Percentiles rank a stretch among this genome's conserved stretches.
phyloP scores from a whole-genome alignment of 2,888 invertebrate genomes.

The Vannuccia rotundouncinata region DNA sequence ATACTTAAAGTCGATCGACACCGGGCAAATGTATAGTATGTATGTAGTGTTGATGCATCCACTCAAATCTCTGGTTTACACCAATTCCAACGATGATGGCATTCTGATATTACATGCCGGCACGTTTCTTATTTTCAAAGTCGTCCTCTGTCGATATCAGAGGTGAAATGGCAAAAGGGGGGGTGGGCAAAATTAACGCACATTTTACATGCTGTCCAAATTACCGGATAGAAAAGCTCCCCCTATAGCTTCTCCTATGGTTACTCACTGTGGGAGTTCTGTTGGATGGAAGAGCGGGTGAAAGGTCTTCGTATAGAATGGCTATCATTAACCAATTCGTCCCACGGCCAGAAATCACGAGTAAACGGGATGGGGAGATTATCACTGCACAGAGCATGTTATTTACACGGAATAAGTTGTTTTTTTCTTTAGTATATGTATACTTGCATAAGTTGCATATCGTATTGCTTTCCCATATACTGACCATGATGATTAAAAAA shows the following conservation, averaged over 20 bases:
- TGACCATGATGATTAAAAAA: not conserved
- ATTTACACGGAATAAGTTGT: not conserved
- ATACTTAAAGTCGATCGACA: not conserved
- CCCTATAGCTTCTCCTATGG: not conserved
- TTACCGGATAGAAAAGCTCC: not conserved
- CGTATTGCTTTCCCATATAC: too few relatives aligned
- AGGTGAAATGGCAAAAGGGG: too few relatives aligned
- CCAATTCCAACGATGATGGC: not conserved
- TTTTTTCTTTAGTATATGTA: not conserved
- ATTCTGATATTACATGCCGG: constrained; percentile 17
- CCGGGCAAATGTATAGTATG: too few relatives aligned
- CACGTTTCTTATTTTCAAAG: too few relatives aligned
- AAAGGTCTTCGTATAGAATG: not conserved
- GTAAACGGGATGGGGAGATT: not conserved
- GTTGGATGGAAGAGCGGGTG: not conserved
- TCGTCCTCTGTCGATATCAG: too few relatives aligned
- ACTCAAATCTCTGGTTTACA: not conserved
- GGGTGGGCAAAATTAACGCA: not conserved
- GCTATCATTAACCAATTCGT: not conserved
- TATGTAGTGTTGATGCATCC: constrained; percentile 9
- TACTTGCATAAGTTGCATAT: not conserved
- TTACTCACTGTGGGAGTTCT: not conserved
- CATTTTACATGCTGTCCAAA: not conserved
- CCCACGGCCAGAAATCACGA: not conserved
- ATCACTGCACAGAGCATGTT: not conserved